Evolutionary conservation across 2,888 invertebrate genomes (phyloP).

Genomic region (Bimastos eiseni): DNA sequence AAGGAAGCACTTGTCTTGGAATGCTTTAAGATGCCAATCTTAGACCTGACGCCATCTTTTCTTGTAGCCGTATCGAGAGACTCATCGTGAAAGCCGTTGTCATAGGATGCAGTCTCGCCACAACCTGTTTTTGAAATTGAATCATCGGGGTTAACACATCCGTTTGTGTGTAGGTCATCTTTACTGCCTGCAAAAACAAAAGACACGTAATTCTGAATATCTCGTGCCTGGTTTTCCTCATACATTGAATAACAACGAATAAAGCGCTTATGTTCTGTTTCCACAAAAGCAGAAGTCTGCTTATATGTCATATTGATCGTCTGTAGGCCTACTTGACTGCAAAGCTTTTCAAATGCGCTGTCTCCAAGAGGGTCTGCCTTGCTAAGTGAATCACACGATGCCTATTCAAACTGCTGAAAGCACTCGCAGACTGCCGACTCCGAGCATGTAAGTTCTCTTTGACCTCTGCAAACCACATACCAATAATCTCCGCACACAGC

Average conservation of each 20-base stretch:
- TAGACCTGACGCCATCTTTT: not conserved
- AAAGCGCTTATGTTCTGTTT: not conserved
- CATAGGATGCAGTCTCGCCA: not conserved
- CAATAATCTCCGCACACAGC: not conserved
- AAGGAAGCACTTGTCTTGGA: constrained; percentile 22
- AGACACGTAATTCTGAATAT: not conserved
- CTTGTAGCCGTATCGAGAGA: not conserved
- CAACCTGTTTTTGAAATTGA: not conserved
- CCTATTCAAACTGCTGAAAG: not conserved
- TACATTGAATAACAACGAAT: not conserved
- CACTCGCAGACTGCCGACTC: not conserved
- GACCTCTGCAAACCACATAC: not conserved
- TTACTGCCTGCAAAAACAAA: constrained; percentile 6
- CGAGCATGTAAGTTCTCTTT: not conserved
- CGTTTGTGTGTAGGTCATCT: not conserved
- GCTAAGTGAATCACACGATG: not conserved
- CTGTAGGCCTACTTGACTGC: not conserved
- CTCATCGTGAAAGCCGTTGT: not conserved
- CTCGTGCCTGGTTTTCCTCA: not conserved
- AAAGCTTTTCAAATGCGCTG: not conserved
- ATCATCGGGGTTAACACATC: not conserved
- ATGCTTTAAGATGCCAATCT: constrained; percentile 20
- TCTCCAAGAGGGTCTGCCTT: not conserved
- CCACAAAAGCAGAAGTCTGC: not conserved
- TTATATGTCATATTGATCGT: not conserved